Evolutionary conservation across 2,797 vertebrate species (phyloP).

Genomic region (Pristis pectinata): DNA sequence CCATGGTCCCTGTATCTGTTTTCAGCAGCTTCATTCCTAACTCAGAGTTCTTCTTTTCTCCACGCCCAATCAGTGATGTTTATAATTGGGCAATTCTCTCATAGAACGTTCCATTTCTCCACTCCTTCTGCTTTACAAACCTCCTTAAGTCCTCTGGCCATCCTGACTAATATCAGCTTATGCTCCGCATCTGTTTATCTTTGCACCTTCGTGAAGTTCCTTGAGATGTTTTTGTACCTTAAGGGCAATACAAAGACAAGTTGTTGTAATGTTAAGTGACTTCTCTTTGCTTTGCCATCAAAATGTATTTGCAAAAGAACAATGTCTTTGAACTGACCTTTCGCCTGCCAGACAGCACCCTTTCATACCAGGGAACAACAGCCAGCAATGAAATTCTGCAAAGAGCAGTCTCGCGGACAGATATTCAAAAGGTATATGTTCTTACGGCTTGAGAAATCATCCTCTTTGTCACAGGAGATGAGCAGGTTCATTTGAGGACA

Average conservation of each 20-base stretch:
- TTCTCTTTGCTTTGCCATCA: background rate
- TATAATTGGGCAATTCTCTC: background rate
- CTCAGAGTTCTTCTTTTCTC: background rate
- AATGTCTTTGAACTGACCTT: background rate
- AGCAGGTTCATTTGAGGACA: background rate
- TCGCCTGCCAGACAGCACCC: background rate
- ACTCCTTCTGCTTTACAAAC: background rate
- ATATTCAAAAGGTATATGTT: background rate
- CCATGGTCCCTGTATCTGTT: too few species aligned
- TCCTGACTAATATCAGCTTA: background rate
- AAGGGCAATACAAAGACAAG: background rate
- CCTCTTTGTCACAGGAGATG: background rate
- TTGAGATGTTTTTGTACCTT: background rate
- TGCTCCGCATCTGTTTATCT: background rate
- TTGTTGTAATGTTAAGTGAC: background rate
- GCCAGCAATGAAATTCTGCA: background rate
- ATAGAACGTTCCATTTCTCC: background rate
- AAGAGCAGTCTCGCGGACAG: background rate
- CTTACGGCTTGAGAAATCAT: background rate
- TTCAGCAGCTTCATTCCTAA: background rate
- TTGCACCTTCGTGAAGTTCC: background rate
- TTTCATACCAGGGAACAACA: background rate
- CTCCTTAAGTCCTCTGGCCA: background rate
- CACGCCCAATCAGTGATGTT: background rate
- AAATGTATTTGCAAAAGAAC: background rate